phyloP scores from a whole-genome alignment of 2,113 vertebrate genomes.

The Ivindomyrus marchei region DNA sequence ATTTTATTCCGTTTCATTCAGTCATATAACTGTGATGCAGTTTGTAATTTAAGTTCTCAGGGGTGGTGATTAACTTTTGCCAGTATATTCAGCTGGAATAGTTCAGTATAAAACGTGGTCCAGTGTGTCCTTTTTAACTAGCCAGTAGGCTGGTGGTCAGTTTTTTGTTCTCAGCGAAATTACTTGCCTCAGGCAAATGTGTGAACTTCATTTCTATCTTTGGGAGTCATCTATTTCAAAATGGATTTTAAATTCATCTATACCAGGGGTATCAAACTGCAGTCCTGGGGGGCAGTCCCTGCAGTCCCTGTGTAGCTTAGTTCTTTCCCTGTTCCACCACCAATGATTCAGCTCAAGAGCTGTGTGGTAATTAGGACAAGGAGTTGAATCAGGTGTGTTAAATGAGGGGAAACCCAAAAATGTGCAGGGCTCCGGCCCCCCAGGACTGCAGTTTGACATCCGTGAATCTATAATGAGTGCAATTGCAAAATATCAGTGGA shows the following conservation, averaged over 20 bases:
- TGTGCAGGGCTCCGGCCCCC: no score
- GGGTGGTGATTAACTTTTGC: background rate
- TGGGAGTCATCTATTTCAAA: background rate
- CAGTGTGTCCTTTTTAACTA: background rate
- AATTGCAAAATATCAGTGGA: background rate
- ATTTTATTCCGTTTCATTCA: background rate
- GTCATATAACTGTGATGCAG: background rate
- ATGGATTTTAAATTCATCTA: background rate
- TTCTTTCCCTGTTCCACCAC: no score
- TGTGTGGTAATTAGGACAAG: no score
- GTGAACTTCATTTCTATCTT: background rate
- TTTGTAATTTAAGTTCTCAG: background rate
- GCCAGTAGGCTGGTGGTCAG: background rate
- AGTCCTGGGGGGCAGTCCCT: no score
- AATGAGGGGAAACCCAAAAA: no score
- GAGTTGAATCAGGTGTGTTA: no score
- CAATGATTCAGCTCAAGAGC: no score
- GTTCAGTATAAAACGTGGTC: background rate
- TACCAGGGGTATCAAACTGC: no score
- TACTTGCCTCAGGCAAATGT: background rate
- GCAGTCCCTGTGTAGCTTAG: no score
- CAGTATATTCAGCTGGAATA: background rate
- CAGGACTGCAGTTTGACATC: no score
- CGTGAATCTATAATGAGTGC: background rate
- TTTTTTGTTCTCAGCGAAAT: background rate